phyloP scores from a whole-genome alignment of 2,888 invertebrate species.

The Nemurella pictetii region DNA sequence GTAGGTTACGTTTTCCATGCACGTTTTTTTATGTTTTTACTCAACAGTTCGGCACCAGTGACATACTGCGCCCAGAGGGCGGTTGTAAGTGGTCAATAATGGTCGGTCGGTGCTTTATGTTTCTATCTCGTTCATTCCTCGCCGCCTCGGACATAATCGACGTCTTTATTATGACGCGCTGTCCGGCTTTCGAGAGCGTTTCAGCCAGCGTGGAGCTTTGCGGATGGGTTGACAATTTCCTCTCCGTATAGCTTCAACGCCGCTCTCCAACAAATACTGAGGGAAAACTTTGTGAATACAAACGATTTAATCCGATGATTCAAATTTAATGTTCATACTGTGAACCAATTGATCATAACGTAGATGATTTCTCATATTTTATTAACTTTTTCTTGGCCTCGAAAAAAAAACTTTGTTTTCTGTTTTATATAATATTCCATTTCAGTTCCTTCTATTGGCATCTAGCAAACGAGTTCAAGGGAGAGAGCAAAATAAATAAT shows the following conservation, averaged over 20 bases:
- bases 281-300: background rate
- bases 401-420: too few species aligned
- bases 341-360: background rate
- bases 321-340: background rate
- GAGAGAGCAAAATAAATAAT: background rate
- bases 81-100: background rate
- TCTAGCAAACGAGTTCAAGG: background rate
- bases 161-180: constrained; percentile 16
- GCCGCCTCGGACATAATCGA: background rate
- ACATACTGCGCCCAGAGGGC: background rate
- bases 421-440: background rate
- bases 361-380: too few species aligned
- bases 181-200: background rate
- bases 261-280: background rate
- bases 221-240: background rate
- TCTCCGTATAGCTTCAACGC: background rate
- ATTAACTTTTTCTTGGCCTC: too few species aligned
- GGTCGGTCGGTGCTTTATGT: background rate
- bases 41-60: background rate
- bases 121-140: constrained; percentile 13
- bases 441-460: background rate
- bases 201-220: background rate
- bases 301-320: too few species aligned
- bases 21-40: background rate
- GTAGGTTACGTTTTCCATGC: too few species aligned